phyloP scores from a whole-genome alignment of 2,113 vertebrate species.

The Ramphastos sulfuratus region DNA sequence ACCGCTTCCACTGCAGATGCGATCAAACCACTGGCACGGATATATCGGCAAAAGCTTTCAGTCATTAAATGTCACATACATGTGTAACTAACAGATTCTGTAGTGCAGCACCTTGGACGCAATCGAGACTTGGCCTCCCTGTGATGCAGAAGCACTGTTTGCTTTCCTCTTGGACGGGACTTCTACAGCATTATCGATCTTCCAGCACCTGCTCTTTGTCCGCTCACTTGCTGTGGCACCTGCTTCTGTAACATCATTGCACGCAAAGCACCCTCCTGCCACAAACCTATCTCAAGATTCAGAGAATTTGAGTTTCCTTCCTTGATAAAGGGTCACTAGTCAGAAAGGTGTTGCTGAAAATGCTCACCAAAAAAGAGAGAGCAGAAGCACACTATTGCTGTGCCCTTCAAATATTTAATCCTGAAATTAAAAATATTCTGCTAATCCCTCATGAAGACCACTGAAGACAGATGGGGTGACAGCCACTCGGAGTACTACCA shows the following conservation, averaged over 20 bases:
- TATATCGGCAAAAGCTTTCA: not conserved
- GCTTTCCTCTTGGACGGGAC: not conserved
- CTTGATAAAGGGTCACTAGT: not conserved
- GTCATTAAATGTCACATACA: not conserved
- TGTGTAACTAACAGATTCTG: not conserved
- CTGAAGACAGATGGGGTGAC: not conserved
- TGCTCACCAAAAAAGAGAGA: not conserved
- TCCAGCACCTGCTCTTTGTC: slow-evolving; percentile 20
- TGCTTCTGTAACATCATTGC: not conserved
- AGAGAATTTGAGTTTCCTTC: not conserved
- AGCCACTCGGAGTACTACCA: not conserved
- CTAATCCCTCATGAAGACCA: not conserved
- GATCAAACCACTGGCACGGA: not conserved
- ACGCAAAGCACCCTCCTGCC: not conserved
- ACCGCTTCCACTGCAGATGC: not conserved
- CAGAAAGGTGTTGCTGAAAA: not conserved
- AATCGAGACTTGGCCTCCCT: not conserved
- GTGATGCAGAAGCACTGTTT: not conserved
- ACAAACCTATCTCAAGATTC: not conserved
- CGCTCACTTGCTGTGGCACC: not conserved
- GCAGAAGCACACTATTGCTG: not conserved
- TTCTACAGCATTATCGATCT: not conserved
- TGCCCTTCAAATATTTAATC: not conserved
- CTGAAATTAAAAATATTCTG: not conserved
- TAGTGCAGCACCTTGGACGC: slow-evolving; percentile 1